Evolutionary conservation across 2,113 vertebrate species (phyloP), one percentile per base, ranked within the genome.

Genomic region (Dromas ardeola): DNA sequence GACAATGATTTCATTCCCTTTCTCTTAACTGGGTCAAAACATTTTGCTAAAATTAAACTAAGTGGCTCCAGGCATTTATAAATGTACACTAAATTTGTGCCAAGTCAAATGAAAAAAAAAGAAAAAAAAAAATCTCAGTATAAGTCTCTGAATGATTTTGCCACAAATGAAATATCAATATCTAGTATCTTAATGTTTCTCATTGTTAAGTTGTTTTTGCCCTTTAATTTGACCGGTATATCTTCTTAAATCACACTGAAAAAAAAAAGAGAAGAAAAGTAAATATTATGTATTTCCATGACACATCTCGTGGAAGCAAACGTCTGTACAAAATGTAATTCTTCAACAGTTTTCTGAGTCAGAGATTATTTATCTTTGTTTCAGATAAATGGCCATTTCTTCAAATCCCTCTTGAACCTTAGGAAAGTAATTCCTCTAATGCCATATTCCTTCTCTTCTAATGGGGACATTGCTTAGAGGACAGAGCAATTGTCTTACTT

Each of bases 11-110:
- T 92, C 22, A 52, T 96, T 93, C 66, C n/a, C 23, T 90, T 94
- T 27, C 55, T 47, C 81, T 72, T 89, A 95, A 94, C 36, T 87
- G 40, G 55, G 70, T 92, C 83, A 95, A 95, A 97, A 82, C 15
- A 50, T 42, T 84, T 80, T n/a, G 23, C 21, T 78, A 47, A 62
- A 79, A 83, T 30, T 67, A 87, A 92, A 69, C 13, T 34, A 70
- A 69, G 27, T 82, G 29, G 4, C 50, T 93, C n/a, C 47, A 63
- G 67, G 43, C 15, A 65, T 25, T 92, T 78, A n/a, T 43, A 81
- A 81, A 66, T 47, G 34, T 15, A 9, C 23, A 27, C 3, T 6
- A 59, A 50, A 86, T 80, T 74, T 92, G 29, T 65, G 65, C 62
- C 18, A 81, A 32, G 29, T 50, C 16, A 85, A 84, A 88, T n/a